phyloP scores from a whole-genome alignment of 1,140 invertebrate genomes.

The Meteorus sp. region DNA sequence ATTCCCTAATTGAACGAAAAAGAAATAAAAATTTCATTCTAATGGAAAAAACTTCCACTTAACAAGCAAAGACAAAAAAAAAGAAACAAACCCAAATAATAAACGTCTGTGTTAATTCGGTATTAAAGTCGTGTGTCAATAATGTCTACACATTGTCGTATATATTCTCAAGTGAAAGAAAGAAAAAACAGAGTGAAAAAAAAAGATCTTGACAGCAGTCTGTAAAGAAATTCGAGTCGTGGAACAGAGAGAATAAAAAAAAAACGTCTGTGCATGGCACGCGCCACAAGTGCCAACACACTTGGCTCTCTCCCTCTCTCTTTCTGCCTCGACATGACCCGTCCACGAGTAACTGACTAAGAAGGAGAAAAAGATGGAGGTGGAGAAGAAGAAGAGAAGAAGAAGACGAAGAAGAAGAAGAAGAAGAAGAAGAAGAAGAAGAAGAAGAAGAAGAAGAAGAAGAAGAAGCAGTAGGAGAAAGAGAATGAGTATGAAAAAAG shows the following conservation, averaged over 20 bases:
- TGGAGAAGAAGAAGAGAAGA: background rate
- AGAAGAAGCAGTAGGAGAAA: background rate
- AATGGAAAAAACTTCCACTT: no score
- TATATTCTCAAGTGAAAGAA: background rate
- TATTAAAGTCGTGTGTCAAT: no score
- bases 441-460: background rate
- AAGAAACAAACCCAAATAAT: no score
- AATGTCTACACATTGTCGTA: background rate
- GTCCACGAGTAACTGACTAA: background rate
- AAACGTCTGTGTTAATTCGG: no score
- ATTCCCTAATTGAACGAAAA: no score
- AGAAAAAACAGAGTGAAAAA: background rate
- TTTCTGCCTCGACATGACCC: background rate
- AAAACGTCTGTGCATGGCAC: background rate
- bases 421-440: constrained; percentile 11
- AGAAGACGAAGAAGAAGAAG: background rate
- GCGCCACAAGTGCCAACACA: constrained; percentile 5
- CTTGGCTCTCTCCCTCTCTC: background rate
- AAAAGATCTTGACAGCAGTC: background rate
- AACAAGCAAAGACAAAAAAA: no score
- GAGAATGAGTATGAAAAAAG: background rate
- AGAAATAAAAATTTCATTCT: no score
- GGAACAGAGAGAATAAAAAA: background rate
- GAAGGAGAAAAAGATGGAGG: constrained; percentile 11
- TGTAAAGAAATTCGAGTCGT: constrained; percentile 2